Percentiles rank a stretch among this genome's conserved stretches.
Evolutionary conservation across 2,113 vertebrate genomes (phyloP).

Genomic region (Crotophaga sulcirostris): DNA sequence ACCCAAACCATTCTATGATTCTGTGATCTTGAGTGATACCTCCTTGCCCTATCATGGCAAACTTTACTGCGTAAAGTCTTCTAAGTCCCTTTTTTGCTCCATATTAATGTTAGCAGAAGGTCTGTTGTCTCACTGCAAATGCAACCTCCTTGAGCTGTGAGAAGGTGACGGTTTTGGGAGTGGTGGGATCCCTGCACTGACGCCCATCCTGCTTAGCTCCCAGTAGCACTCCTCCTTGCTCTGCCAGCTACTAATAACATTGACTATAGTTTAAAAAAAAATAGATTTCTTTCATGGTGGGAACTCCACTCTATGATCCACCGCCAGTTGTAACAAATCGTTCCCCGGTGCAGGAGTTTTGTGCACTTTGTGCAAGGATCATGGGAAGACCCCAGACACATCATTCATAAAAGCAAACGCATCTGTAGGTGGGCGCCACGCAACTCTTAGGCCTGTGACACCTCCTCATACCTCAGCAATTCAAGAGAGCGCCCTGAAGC

Average conservation of each 20-base stretch:
- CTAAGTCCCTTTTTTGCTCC: not conserved
- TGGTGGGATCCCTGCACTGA: rapidly evolving
- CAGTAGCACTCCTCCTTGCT: rapidly evolving
- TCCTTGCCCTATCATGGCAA: not conserved
- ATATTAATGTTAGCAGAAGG: rapidly evolving
- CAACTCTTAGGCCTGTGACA: rapidly evolving
- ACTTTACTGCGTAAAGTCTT: not conserved
- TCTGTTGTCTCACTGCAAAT: rapidly evolving
- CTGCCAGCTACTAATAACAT: rapidly evolving
- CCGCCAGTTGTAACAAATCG: rapidly evolving
- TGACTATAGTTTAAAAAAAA: not conserved
- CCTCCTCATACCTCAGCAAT: too few species aligned
- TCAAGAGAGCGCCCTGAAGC: rapidly evolving
- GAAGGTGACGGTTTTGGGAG: not conserved
- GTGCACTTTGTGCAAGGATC: rapidly evolving
- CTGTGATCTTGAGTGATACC: too few species aligned
- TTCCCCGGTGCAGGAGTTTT: rapidly evolving
- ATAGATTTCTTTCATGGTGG: rapidly evolving
- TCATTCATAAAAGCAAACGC: not conserved
- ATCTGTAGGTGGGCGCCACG: rapidly evolving
- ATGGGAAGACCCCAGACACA: rapidly evolving
- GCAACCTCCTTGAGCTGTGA: rapidly evolving
- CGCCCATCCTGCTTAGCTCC: not conserved
- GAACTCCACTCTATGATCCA: rapidly evolving
- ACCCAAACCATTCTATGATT: too few species aligned